These are phyloP conservation scores for Plotosus lineatus DNA, from an alignment of 2,113 vertebrate genomes.

Conservation along the genomic window DNA sequence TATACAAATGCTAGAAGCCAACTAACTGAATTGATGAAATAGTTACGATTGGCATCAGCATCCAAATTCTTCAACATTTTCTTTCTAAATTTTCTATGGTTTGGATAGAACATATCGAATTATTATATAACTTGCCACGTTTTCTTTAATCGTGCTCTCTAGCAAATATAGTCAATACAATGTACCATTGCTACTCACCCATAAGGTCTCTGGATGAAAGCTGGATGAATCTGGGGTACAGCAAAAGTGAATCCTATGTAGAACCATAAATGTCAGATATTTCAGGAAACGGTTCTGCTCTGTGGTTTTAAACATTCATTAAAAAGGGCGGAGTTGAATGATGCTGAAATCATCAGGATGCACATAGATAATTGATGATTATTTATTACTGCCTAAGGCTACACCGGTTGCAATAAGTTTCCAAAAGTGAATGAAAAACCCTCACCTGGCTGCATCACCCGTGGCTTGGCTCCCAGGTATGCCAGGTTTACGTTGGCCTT, in stretches of 20 bases:
- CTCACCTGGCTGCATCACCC: constrained; percentile 98
- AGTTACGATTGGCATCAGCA: background rate
- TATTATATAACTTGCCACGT: background rate
- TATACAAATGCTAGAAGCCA: background rate
- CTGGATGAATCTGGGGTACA: constrained; percentile 96
- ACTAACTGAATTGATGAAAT: background rate
- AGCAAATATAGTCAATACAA: background rate
- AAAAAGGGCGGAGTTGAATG: background rate
- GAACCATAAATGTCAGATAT: constrained; percentile 43
- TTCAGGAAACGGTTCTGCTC: background rate
- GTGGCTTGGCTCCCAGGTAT: constrained; percentile 95
- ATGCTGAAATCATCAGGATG: background rate
- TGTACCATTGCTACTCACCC: constrained; percentile 80
- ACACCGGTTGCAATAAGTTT: background rate
- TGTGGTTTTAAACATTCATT: background rate
- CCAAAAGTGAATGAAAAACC: background rate
- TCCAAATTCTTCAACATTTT: too few species aligned
- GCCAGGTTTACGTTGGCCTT: constrained; percentile 99
- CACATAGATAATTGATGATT: background rate
- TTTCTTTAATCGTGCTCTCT: background rate
- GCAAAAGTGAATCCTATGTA: constrained; percentile 95
- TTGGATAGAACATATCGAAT: background rate
- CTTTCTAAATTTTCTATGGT: background rate
- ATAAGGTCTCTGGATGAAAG: constrained; percentile 98
- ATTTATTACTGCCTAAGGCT: background rate